Conservation (phyloP, 2,888 invertebrate genomes). For the Chrysina gloriosa region DNA sequence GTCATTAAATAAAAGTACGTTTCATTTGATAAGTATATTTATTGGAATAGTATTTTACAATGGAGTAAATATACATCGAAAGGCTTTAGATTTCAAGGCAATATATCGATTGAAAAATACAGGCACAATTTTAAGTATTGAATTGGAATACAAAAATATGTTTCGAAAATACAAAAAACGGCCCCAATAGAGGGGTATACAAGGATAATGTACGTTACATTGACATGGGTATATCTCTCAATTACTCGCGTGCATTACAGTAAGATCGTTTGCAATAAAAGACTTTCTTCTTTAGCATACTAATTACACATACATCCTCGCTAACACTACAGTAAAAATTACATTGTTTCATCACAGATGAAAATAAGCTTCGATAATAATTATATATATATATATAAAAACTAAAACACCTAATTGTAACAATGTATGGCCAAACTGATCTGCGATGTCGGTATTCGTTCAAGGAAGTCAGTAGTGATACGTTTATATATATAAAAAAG, state of each 20-base stretch:
- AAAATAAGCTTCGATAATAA: slow-evolving; percentile 46
- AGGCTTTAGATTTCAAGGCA: slow-evolving; percentile 40
- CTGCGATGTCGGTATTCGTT: slow-evolving; percentile 30
- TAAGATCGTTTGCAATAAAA: slow-evolving; percentile 7
- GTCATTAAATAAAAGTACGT: background rate
- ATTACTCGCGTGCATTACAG: slow-evolving; percentile 17
- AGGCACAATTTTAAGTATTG: slow-evolving; percentile 41
- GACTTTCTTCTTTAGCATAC: slow-evolving; percentile 23
- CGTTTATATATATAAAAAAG: slow-evolving; percentile 2
- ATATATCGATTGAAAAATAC: slow-evolving; percentile 35
- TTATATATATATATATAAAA: slow-evolving; percentile 22
- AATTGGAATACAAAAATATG: slow-evolving; percentile 40
- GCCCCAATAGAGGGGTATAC: slow-evolving; percentile 21
- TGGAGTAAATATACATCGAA: slow-evolving; percentile 44
- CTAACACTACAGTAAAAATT: slow-evolving; percentile 44
- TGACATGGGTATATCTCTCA: slow-evolving; percentile 13
- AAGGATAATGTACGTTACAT: slow-evolving; percentile 27
- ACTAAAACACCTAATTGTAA: slow-evolving; percentile 36
- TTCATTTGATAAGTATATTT: slow-evolving; percentile 12
- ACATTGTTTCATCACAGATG: slow-evolving; percentile 55
- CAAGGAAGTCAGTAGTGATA: slow-evolving; percentile 21
- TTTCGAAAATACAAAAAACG: slow-evolving; percentile 27
- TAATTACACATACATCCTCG: slow-evolving; percentile 35
- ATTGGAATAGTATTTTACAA: slow-evolving; percentile 43
- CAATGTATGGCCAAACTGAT: slow-evolving; percentile 38